Percentiles rank a stretch among this genome's conserved stretches.
These are phyloP conservation scores for Macrocentrus cingulum DNA, from an alignment of 1,140 invertebrate genomes.

Conservation along the genomic window DNA sequence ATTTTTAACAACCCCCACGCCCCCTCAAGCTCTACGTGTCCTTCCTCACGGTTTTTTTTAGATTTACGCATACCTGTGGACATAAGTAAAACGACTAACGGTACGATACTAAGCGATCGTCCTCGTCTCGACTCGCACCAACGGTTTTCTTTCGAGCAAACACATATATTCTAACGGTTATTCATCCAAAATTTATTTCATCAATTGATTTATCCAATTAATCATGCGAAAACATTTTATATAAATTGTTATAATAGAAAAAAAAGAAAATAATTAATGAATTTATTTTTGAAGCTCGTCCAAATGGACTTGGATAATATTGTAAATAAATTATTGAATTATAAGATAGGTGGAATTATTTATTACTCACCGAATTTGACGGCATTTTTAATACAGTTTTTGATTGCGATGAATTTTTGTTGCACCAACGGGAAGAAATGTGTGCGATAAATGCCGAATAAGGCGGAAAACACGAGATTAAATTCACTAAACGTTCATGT, in stretches of 20 bases:
- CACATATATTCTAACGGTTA: constrained; percentile 17
- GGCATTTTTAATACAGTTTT: constrained; percentile 3
- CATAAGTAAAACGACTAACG: constrained; percentile 28
- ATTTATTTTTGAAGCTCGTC: too few relatives aligned
- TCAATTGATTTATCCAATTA: neutral
- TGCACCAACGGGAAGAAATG: neutral
- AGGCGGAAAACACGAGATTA: constrained; percentile 4
- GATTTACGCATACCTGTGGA: constrained; percentile 7
- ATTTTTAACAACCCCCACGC: neutral
- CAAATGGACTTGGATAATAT: too few relatives aligned
- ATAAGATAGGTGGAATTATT: too few relatives aligned
- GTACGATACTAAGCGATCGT: constrained; percentile 22
- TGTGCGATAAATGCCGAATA: neutral
- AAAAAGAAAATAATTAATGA: neutral
- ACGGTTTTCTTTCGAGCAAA: constrained; percentile 8
- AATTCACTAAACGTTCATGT: constrained; percentile 48
- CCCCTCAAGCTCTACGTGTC: too few relatives aligned
- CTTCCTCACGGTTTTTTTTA: too few relatives aligned
- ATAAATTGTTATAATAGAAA: too few relatives aligned
- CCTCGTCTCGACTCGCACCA: constrained; percentile 18
- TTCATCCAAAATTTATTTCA: constrained; percentile 8
- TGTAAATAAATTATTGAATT: too few relatives aligned
- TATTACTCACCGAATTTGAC: constrained; percentile 11
- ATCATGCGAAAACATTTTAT: neutral
- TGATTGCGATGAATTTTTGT: neutral